Base-by-base conservation (phyloP, 1,140 invertebrate species). In the Piezodorus guildinii region DNA sequence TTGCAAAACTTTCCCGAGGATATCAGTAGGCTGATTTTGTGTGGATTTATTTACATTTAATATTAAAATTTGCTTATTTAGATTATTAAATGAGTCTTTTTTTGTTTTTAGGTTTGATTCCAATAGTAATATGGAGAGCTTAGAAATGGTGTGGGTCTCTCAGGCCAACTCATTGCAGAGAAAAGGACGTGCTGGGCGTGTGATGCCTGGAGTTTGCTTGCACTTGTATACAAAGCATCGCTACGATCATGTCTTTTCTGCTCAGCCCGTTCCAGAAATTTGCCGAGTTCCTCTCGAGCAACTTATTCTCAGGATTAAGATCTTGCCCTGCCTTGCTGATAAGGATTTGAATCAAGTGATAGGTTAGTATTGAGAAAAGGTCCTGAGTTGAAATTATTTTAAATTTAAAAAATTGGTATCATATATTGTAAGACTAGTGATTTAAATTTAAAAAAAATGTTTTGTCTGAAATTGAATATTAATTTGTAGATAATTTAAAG, bases 111-210 rank as follows among this genome's bases (percentile, higher is more conserved):
- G 86, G 65, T 93, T 90, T 74, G 88, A 91, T 74, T 82, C 86
- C 0, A 85, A 86, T 70, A 83, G 86, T 54, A 90, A 90, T 68
- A 91, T 92, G 88, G 88, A 90, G 71, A 87, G 85, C 49, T 73
- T 91, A 25, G 86, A 88, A 63, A 77, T 83, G 1, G 84, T 86
- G 54, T 91, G 88, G 88, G 85, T 88, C 15, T 90, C 88, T 0
- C 77, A 81, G 19, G 87, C 88, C 1, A 91, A 90, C 73, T 88
- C 86, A 27, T 74, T 85, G 56, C 90, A 92, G 71, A 77, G 90
- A n/a, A 84, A 83, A 71, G 89, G 90, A 27, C 77, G 94, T 63
- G 91, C 94, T 27, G 94, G 94, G 10, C 81, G 94, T 64, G 91
- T 93, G 17, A 87, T 85, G 79, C 77, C 88, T n/a, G 94, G 94